phyloP scores from a whole-genome alignment of 1,140 invertebrate species.

The Drosophila rhopaloa region DNA sequence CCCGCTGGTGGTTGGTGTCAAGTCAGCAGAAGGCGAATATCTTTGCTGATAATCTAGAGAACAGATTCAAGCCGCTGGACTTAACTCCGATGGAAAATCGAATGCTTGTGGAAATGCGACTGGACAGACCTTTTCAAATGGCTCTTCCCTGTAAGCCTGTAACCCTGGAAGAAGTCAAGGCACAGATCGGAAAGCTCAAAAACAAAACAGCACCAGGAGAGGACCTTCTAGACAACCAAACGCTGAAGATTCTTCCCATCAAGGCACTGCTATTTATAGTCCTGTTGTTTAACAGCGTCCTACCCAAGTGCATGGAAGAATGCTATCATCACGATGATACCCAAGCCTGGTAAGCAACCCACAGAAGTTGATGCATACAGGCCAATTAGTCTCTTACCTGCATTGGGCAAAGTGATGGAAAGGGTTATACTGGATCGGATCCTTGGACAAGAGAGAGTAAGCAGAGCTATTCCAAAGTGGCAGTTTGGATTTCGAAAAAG shows the following conservation, averaged over 20 bases:
- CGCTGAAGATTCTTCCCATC: background rate
- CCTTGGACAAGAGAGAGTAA: too few species aligned
- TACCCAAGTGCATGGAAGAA: constrained; percentile 2
- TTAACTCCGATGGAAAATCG: background rate
- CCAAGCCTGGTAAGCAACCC: constrained; percentile 1
- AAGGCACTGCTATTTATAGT: background rate
- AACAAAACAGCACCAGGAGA: constrained; percentile 3
- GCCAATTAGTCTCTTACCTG: too few species aligned
- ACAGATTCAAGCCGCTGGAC: background rate
- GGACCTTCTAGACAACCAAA: constrained; percentile 3
- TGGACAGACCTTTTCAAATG: background rate
- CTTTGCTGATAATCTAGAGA: background rate
- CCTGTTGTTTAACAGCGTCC: background rate
- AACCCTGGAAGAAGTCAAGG: background rate
- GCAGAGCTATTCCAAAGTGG: background rate
- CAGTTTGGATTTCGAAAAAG: too few species aligned
- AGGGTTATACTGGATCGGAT: too few species aligned
- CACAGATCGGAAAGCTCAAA: constrained; percentile 7
- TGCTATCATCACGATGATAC: constrained; percentile 3
- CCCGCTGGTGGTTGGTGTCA: constrained; percentile 7
- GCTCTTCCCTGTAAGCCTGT: background rate
- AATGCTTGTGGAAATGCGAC: background rate
- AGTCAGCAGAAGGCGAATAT: background rate
- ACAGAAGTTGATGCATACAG: background rate
- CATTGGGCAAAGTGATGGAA: too few species aligned